Percentiles rank a stretch among this genome's conserved stretches.
phyloP scores from a whole-genome alignment of 2,797 vertebrate species.

The Lateolabrax maculatus region DNA sequence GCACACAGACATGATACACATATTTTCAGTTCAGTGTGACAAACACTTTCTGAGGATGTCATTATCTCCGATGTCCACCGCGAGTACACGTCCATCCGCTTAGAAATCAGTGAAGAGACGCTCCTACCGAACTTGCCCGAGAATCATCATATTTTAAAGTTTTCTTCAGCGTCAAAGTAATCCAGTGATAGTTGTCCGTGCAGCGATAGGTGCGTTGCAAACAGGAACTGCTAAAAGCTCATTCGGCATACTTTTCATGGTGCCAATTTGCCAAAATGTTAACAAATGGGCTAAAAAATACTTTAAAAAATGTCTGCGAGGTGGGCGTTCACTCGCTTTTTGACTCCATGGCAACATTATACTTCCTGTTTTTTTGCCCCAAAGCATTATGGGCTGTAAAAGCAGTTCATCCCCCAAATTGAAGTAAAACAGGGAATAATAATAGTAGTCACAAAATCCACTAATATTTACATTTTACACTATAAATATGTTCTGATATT shows the following conservation, averaged over 20 bases:
- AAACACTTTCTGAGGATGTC: neutral
- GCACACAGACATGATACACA: neutral
- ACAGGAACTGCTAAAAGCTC: neutral
- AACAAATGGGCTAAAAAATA: neutral
- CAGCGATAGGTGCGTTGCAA: neutral
- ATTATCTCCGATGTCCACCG: neutral
- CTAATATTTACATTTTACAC: neutral
- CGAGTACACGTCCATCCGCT: rapidly evolving
- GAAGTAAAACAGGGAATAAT: neutral
- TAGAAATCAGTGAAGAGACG: neutral
- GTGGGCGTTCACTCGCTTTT: too few relatives aligned
- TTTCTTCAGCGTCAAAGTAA: neutral
- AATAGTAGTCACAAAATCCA: neutral
- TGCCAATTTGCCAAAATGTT: neutral
- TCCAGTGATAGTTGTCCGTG: neutral
- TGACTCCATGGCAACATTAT: neutral
- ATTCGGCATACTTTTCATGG: neutral
- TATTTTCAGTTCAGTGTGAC: slow-evolving; percentile 5
- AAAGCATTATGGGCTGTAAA: slow-evolving; percentile 5
- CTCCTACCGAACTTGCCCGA: neutral
- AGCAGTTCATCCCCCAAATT: neutral
- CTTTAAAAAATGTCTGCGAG: too few relatives aligned
- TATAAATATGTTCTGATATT: neutral
- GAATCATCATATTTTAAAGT: neutral
- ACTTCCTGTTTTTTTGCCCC: neutral